Evolutionary conservation across 2,888 invertebrate genomes (phyloP).

Genomic region (Drosophila imparisetae): DNA sequence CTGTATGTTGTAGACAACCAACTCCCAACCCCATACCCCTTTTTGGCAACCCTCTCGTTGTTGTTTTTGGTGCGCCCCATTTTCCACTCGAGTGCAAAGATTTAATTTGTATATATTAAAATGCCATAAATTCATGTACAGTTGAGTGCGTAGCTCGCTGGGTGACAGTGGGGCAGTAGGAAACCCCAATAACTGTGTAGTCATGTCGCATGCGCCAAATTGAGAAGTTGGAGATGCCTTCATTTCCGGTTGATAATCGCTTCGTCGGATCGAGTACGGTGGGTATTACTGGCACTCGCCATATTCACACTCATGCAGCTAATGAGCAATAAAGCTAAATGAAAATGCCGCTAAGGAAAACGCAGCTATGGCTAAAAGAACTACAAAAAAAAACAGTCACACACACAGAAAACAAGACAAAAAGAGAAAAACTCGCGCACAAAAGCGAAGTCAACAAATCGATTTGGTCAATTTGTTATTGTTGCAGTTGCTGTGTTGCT

Average conservation of each 20-base stretch:
- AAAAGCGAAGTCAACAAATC: constrained; percentile 69
- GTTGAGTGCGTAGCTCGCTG: constrained; percentile 50
- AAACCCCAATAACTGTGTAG: constrained; percentile 41
- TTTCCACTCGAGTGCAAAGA: constrained; percentile 64
- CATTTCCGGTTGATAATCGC: constrained; percentile 57
- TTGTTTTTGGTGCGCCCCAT: background rate
- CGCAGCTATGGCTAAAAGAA: constrained; percentile 13
- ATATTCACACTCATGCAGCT: constrained; percentile 76
- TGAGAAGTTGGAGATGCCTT: constrained; percentile 29
- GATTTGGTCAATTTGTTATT: constrained; percentile 80
- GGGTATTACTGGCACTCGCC: constrained; percentile 64
- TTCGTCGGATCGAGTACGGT: constrained; percentile 9
- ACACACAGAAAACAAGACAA: background rate
- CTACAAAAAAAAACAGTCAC: constrained; percentile 11
- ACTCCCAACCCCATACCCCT: background rate
- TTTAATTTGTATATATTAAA: constrained; percentile 76
- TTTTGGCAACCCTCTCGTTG: constrained; percentile 29
- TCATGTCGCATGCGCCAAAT: constrained; percentile 58
- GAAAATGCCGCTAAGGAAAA: constrained; percentile 70
- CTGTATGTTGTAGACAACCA: background rate
- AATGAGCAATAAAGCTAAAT: constrained; percentile 79
- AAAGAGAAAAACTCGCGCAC: constrained; percentile 25
- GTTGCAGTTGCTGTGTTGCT: constrained; percentile 52
- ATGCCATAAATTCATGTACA: constrained; percentile 70
- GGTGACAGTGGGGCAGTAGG: constrained; percentile 13